These are phyloP conservation scores for Astropecten irregularis DNA, from an alignment of 53 echinoderm and acorn worm species.

Conservation along the genomic window DNA sequence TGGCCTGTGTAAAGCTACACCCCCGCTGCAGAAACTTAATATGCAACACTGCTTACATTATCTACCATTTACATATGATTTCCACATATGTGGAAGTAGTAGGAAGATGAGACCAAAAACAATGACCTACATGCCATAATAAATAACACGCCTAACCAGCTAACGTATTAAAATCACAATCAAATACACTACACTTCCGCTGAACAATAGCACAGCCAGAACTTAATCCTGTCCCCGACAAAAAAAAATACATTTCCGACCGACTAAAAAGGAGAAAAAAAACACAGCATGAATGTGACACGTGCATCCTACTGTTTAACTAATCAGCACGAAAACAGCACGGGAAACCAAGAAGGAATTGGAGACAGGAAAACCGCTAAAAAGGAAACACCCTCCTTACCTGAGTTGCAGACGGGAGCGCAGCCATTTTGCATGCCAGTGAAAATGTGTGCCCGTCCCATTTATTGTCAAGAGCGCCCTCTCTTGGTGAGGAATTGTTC, in stretches of 20 bases:
- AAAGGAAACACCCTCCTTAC: slow-evolving; percentile 61
- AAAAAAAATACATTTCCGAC: not conserved
- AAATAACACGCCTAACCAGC: too few species aligned
- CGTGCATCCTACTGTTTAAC: not conserved
- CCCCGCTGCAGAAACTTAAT: too few species aligned
- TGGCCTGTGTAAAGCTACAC: too few species aligned
- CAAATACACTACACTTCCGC: too few species aligned
- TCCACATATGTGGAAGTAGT: too few species aligned
- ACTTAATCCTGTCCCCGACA: not conserved
- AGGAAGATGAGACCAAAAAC: too few species aligned
- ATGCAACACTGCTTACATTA: too few species aligned
- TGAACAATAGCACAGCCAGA: too few species aligned
- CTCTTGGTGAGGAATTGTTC: not conserved
- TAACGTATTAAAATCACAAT: too few species aligned
- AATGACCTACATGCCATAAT: too few species aligned
- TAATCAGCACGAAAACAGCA: not conserved
- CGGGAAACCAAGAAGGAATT: not conserved
- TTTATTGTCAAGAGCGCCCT: slow-evolving; percentile 59
- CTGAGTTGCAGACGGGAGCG: slow-evolving; percentile 72
- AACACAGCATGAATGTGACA: not conserved
- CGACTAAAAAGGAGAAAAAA: not conserved
- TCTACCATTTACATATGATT: too few species aligned
- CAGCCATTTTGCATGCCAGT: slow-evolving; percentile 65
- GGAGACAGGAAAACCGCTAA: slow-evolving; percentile 10
- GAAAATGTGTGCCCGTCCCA: slow-evolving; percentile 29